Evolutionary conservation across 2,113 vertebrate species (phyloP).

Genomic region (Nestor notabilis): DNA sequence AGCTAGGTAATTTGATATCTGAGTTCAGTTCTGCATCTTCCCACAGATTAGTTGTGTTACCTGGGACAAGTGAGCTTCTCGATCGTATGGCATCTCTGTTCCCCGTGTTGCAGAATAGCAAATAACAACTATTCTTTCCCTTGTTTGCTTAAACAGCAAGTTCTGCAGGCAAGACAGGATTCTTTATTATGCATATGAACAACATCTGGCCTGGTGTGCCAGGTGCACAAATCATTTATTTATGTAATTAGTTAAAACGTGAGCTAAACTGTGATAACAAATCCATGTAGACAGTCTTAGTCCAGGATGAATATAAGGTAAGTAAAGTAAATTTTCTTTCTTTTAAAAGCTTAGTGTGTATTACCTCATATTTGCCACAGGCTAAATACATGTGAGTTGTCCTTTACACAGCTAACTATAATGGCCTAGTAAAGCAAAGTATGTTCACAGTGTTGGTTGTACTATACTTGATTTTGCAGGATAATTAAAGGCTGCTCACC

Average conservation of each 20-base stretch:
- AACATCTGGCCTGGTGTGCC: constrained; percentile 40
- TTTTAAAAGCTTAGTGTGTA: neutral
- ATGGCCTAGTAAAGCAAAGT: neutral
- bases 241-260: constrained; percentile 47
- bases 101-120: neutral
- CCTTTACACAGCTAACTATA: neutral
- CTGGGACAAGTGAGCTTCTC: neutral
- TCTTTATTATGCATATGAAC: constrained; percentile 52
- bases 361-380: neutral
- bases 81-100: neutral
- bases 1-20: neutral
- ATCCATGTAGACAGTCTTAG: constrained; percentile 1
- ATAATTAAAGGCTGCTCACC: neutral
- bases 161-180: constrained; percentile 20
- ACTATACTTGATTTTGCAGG: neutral
- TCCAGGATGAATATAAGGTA: neutral
- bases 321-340: neutral
- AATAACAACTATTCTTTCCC: neutral
- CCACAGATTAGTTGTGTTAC: neutral
- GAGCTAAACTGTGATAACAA: constrained; percentile 41
- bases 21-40: neutral
- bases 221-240: constrained; percentile 60
- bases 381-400: neutral
- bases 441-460: neutral
- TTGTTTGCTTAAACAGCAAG: constrained; percentile 17